Evolutionary conservation across 2,888 invertebrate genomes (phyloP), one percentile per base, ranked within the genome.

Genomic region (Osedax fenrisi): DNA sequence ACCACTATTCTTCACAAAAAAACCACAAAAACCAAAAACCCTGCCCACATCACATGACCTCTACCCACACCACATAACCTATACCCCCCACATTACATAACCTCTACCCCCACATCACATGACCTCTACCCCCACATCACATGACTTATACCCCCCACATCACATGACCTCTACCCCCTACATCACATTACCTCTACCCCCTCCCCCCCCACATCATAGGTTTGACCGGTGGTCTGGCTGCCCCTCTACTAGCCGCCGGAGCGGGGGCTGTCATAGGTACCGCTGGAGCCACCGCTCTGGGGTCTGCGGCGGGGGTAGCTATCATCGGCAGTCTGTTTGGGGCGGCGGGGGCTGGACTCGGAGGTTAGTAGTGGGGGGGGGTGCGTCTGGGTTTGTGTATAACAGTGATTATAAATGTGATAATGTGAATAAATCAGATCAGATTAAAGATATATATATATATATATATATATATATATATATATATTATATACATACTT

Each of bases 211-310:
- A n/a, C n/a, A 71, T 76, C 72, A 1, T 75, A 85, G 89, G 89
- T 64, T 82, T 89, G 73, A 89, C 89, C 0, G 89, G 89, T 61
- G 89, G 89, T 27, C 83, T 89, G 67, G 89, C 89, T 2, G 89
- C 89, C 13, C 89, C 89, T 13, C 82, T 89, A 10, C 83, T 86
- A 3, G 86, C 86, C 1, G 85, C 84, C 2, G 85, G 86, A 10
- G 85, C 85, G 2, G 85, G 85, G 1, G 83, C 84, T 24, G 80
- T 85, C 21, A 82, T 86, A n/a, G 85, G 84, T 27, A 87, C 87
- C 2, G 85, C 87, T 17, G 87, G 87, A 25, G 86, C 83, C 23
- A 82, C 84, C 59, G 82, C 81, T 5, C 78, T 84, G 3, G 84
- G 82, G 17, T 81, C 84, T 2, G 79, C 81, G 27, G 82, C 83